A percentile compares a stretch with the other conserved stretches of the same genome.
phyloP scores from a whole-genome alignment of 1,140 invertebrate species.

The Drosophila ogumai region DNA sequence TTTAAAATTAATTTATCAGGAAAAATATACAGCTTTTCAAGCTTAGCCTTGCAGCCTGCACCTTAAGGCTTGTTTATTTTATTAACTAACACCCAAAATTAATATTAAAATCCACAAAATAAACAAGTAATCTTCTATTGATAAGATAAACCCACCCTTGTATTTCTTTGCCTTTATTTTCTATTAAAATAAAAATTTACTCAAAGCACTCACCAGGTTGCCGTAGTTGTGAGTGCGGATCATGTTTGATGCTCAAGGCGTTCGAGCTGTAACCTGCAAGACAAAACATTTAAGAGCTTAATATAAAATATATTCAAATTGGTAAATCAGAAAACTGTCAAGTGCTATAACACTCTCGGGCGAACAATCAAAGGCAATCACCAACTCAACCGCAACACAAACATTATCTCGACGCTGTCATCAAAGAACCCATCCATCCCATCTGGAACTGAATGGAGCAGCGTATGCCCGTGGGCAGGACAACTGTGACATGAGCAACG shows the following conservation, averaged over 20 bases:
- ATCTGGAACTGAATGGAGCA: constrained; percentile 17
- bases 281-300: constrained; percentile 2
- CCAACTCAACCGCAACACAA: constrained; percentile 74
- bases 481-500: constrained; percentile 76
- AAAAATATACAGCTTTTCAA: too few relatives aligned
- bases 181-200: background rate
- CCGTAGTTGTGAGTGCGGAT: constrained; percentile 93
- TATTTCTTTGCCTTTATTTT: background rate
- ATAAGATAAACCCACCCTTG: background rate
- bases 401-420: constrained; percentile 74
- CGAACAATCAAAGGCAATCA: constrained; percentile 73
- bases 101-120: background rate
- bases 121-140: background rate
- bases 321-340: constrained; percentile 40
- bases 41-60: too few relatives aligned
- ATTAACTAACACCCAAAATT: background rate
- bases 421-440: constrained; percentile 52
- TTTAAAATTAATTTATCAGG: too few relatives aligned
- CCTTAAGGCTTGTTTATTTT: too few relatives aligned
- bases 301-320: constrained; percentile 29
- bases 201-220: constrained; percentile 89
- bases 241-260: constrained; percentile 90
- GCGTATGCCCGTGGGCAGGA: constrained; percentile 22
- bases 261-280: constrained; percentile 91
- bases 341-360: constrained; percentile 41